Evolutionary conservation across 2,113 vertebrate genomes (phyloP).

Genomic region (Zapornia atra): DNA sequence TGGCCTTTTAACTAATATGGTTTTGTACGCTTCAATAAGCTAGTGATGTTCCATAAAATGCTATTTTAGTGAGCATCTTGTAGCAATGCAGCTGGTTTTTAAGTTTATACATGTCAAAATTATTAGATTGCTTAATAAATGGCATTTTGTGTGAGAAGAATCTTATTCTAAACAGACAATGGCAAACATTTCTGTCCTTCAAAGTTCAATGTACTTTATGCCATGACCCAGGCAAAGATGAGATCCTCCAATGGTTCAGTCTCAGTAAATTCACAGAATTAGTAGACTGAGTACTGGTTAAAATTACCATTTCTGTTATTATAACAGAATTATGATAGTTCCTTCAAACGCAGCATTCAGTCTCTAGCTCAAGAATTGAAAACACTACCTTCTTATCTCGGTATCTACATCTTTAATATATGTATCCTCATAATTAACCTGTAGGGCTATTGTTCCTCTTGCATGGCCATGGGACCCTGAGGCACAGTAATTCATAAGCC

Average conservation of each 20-base stretch:
- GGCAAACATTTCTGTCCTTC: not conserved
- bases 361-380: not conserved
- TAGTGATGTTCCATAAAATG: not conserved
- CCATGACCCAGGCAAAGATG: not conserved
- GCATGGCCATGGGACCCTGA: rapidly evolving
- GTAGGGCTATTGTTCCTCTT: not conserved
- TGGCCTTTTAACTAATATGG: not conserved
- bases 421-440: not conserved
- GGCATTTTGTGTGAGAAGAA: not conserved
- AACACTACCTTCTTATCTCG: not conserved
- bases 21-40: not conserved
- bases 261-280: not conserved
- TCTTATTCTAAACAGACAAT: not conserved
- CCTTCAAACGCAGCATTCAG: not conserved
- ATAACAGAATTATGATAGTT: not conserved
- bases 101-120: not conserved
- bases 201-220: not conserved
- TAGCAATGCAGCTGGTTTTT: not conserved
- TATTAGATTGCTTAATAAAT: not conserved
- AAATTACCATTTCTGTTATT: not conserved
- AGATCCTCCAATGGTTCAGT: not conserved
- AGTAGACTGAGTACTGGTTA: not conserved
- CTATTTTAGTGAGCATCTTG: not conserved
- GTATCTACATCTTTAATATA: not conserved
- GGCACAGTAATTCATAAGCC: not conserved